Conservation (phyloP, 2,888 invertebrate genomes). For the Tenthredo livida region DNA sequence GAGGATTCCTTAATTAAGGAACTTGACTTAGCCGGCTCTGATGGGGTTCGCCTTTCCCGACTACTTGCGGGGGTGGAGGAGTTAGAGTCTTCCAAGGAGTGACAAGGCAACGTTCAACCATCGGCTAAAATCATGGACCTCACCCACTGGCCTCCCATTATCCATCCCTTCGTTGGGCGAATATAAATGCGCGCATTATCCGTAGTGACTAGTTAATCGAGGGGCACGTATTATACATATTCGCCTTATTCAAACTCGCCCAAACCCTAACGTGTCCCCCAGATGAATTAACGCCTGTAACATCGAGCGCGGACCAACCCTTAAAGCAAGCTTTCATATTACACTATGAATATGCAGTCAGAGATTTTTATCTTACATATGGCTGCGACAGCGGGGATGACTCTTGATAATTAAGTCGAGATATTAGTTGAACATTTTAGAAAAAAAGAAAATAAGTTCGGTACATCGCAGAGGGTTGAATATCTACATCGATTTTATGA, state of each 20-base stretch:
- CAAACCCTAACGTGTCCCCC: neutral
- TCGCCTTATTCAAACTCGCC: constrained; percentile 2
- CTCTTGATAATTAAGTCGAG: neutral
- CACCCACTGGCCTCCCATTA: constrained; percentile 48
- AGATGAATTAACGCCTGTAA: constrained; percentile 21
- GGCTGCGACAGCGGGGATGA: neutral
- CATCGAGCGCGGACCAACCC: neutral
- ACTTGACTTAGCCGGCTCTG: constrained; percentile 63
- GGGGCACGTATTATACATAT: constrained; percentile 27
- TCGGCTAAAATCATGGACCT: constrained; percentile 57
- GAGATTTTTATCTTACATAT: constrained; percentile 47
- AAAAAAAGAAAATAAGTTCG: neutral
- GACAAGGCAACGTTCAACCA: constrained; percentile 62
- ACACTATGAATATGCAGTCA: constrained; percentile 25
- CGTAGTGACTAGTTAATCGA: constrained; percentile 65
- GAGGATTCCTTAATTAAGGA: constrained; percentile 68
- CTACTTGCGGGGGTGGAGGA: constrained; percentile 56
- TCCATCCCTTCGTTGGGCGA: constrained; percentile 58
- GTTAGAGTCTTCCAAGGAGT: constrained; percentile 50
- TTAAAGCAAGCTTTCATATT: neutral
- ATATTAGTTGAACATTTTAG: neutral
- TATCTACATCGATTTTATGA: neutral
- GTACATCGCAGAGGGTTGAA: neutral
- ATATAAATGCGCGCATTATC: constrained; percentile 72
- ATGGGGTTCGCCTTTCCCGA: constrained; percentile 37